These are phyloP conservation scores for Steatocranus sp. DNA, from an alignment of 2,797 vertebrate genomes.

Conservation along the genomic window DNA sequence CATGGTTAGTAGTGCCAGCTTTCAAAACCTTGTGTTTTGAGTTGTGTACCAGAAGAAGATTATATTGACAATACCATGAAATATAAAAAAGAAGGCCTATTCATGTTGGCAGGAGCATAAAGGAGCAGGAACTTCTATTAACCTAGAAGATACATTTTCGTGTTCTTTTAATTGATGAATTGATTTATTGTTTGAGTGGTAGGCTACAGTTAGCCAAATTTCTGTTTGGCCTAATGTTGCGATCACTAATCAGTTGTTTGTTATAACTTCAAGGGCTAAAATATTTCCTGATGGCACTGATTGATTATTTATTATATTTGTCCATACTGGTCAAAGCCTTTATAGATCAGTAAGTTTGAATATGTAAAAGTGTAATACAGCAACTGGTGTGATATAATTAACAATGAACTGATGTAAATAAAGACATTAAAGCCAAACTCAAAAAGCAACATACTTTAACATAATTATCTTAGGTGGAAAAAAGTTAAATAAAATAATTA, in stretches of 20 bases:
- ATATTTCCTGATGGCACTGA: background rate
- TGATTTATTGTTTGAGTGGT: background rate
- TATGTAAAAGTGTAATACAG: background rate
- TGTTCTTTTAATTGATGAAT: background rate
- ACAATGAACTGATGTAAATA: background rate
- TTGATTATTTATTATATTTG: background rate
- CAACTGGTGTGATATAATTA: background rate
- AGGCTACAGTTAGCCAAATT: background rate
- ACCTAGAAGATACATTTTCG: fast-evolving
- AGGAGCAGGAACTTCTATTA: background rate
- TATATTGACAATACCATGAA: background rate
- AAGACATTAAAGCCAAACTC: background rate
- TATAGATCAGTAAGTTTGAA: background rate
- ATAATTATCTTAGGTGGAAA: background rate
- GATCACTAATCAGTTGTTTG: background rate
- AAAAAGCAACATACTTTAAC: background rate
- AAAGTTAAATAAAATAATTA: background rate
- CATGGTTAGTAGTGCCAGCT: background rate
- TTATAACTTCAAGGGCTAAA: background rate
- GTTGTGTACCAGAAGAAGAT: background rate
- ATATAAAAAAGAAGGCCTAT: background rate
- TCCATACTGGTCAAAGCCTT: background rate
- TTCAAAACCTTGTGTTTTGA: background rate
- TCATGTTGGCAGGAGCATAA: background rate
- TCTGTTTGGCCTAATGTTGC: background rate